Evolutionary conservation across 1,140 invertebrate genomes (phyloP), one percentile per base, ranked within the genome.

Genomic region (Aricia agestis): DNA sequence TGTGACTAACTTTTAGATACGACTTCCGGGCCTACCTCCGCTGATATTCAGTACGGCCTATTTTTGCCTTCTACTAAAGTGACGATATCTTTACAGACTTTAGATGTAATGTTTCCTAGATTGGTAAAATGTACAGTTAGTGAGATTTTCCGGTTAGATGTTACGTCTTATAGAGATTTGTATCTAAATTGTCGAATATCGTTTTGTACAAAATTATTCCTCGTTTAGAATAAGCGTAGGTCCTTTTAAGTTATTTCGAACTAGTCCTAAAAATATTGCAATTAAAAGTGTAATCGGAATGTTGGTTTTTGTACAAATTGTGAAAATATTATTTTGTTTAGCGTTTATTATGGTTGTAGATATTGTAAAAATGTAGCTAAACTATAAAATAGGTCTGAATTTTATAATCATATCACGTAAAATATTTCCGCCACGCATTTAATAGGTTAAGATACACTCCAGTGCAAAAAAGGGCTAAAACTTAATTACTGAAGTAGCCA

Each of bases 321-420:
- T 63, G 18, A 63, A 25, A 63, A 63, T 63, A 63, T 63, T 63
- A 52, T 63, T 63, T 63, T 19, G 17, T 63, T 63, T 78, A 81
- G 32, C 71, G 68, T 76, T 83, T 81, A 78, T 76, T 80, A 74
- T 82, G 78, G 71, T 74, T 91, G 89, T 91, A 89, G 89, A 91
- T 91, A 91, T 82, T 89, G 88, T 90, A 90, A 81, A 86, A 83
- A 82, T 80, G 74, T 86, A 86, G 80, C 68, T 84, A 81, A 83
- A 80, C 77, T 76, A 18, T 85, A 85, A 25, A 65, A 74, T 82
- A 85, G 78, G 81, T 82, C 31, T 88, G 85, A 84, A 87, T 89
- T 90, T 90, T 90, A 83, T 89, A 87, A 90, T 85, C 88, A 90
- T 90, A 90, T 90, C 88, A 90, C 84, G 79, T 72, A 79, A 76